Evolutionary conservation across 1,140 invertebrate genomes (phyloP).

Genomic region (Drosophila kanapiae): DNA sequence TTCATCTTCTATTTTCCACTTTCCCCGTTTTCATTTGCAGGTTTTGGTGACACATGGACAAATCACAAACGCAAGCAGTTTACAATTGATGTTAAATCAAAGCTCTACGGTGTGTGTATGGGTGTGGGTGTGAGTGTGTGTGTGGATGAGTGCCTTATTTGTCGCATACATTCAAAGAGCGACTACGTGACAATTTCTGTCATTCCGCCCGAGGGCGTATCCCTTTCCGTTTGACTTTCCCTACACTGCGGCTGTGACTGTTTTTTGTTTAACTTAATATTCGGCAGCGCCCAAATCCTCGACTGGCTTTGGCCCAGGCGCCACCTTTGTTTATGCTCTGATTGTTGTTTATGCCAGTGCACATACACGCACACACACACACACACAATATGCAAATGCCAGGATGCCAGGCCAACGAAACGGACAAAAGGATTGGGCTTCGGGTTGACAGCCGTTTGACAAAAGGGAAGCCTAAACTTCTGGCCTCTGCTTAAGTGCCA

Average conservation of each 20-base stretch:
- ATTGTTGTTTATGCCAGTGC: slow-evolving; percentile 61
- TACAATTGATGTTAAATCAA: slow-evolving; percentile 75
- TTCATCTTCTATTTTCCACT: not conserved
- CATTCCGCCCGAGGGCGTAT: slow-evolving; percentile 62
- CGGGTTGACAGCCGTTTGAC: slow-evolving; percentile 57
- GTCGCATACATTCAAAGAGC: slow-evolving; percentile 46
- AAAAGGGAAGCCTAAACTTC: slow-evolving; percentile 51
- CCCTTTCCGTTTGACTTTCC: slow-evolving; percentile 65
- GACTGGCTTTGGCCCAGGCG: slow-evolving; percentile 41
- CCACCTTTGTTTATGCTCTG: slow-evolving; percentile 58
- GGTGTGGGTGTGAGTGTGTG: not conserved
- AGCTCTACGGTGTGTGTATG: slow-evolving; percentile 33
- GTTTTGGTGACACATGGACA: slow-evolving; percentile 59
- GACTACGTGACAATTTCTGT: slow-evolving; percentile 62
- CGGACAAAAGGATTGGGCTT: slow-evolving; percentile 61
- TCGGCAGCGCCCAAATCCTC: slow-evolving; percentile 42
- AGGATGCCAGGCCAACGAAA: slow-evolving; percentile 25
- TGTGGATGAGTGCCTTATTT: slow-evolving; percentile 33
- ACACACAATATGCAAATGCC: slow-evolving; percentile 42
- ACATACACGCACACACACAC: slow-evolving; percentile 16
- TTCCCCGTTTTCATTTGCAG: slow-evolving; percentile 30
- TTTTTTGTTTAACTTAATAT: slow-evolving; percentile 65
- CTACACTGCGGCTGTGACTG: slow-evolving; percentile 38
- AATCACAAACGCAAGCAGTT: slow-evolving; percentile 64
- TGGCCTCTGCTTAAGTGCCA: slow-evolving; percentile 52